Evolutionary conservation across 2,113 vertebrate genomes (phyloP).

Genomic region (Channa maculata): DNA sequence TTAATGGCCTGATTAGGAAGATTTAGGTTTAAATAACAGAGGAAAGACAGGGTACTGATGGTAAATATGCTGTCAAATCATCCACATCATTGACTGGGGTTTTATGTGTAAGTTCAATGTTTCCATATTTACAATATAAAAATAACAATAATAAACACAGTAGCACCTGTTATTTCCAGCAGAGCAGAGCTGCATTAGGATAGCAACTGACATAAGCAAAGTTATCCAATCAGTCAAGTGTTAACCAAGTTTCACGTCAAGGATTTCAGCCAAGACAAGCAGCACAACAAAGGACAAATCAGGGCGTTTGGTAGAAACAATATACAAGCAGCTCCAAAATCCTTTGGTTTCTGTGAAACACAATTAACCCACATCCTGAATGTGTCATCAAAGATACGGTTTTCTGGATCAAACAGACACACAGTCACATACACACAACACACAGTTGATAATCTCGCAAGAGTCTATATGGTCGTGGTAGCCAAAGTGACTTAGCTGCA

Average conservation of each 20-base stretch:
- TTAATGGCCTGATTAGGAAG: conserved; percentile 48
- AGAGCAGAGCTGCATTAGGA: conserved; percentile 48
- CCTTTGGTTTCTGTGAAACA: conserved; percentile 71
- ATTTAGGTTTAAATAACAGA: conserved; percentile 36
- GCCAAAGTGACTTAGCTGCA: conserved; percentile 62
- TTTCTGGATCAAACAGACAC: conserved; percentile 43
- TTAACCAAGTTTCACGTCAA: conserved; percentile 69
- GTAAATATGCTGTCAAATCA: conserved; percentile 31
- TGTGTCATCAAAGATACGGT: conserved; percentile 48
- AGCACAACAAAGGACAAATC: conserved; percentile 64
- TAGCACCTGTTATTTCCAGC: conserved; percentile 68
- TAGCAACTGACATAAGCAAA: conserved; percentile 50
- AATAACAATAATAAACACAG: conserved; percentile 48
- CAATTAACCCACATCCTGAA: conserved; percentile 49
- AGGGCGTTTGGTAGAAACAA: conserved; percentile 59
- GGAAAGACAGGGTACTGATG: conserved; percentile 6
- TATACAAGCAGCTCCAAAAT: conserved; percentile 47
- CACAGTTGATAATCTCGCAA: conserved; percentile 48
- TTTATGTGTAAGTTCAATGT: conserved; percentile 17
- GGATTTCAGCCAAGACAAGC: conserved; percentile 73
- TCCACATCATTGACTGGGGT: not conserved
- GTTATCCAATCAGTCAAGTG: conserved; percentile 68
- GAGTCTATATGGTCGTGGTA: conserved; percentile 40
- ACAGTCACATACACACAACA: not conserved
- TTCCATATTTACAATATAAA: conserved; percentile 39